Evolutionary conservation across 2,888 invertebrate genomes (phyloP).

Genomic region (Gibbula magus): DNA sequence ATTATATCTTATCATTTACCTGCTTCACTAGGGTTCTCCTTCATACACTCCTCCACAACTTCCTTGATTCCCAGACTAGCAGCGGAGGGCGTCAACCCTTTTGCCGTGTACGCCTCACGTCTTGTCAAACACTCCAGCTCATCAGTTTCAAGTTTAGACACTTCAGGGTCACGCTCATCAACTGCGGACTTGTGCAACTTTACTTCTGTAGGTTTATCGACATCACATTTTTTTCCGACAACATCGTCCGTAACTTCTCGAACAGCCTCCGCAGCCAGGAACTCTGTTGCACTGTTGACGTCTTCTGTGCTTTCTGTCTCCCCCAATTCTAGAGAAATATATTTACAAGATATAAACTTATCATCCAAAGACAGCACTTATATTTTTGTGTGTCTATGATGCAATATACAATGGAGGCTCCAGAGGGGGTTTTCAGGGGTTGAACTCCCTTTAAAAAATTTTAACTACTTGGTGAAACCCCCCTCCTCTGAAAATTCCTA

Average conservation of each 20-base stretch:
- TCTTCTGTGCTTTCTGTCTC: slow-evolving; percentile 23
- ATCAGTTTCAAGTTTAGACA: slow-evolving; percentile 29
- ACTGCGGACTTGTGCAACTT: not conserved
- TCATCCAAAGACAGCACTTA: no score
- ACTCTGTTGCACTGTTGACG: slow-evolving; percentile 34
- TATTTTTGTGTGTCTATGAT: no score
- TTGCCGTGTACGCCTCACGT: not conserved
- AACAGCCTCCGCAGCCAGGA: slow-evolving; percentile 47
- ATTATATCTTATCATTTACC: no score
- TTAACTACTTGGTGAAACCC: no score
- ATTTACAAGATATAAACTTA: no score
- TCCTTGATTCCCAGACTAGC: slow-evolving; percentile 86
- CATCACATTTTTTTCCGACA: slow-evolving; percentile 67
- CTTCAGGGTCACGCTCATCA: slow-evolving; percentile 60
- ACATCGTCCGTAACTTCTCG: slow-evolving; percentile 42
- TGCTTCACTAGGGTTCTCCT: not conserved
- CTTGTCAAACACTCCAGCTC: slow-evolving; percentile 51
- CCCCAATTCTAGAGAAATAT: not conserved
- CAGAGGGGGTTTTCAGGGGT: no score
- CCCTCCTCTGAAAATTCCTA: no score
- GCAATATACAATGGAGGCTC: no score
- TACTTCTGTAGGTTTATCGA: slow-evolving; percentile 69
- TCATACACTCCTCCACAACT: slow-evolving; percentile 72
- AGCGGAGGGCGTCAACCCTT: slow-evolving; percentile 75
- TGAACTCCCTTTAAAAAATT: no score